Conservation (phyloP, 2,113 vertebrate genomes). For the Oreochromis spilurus region DNA sequence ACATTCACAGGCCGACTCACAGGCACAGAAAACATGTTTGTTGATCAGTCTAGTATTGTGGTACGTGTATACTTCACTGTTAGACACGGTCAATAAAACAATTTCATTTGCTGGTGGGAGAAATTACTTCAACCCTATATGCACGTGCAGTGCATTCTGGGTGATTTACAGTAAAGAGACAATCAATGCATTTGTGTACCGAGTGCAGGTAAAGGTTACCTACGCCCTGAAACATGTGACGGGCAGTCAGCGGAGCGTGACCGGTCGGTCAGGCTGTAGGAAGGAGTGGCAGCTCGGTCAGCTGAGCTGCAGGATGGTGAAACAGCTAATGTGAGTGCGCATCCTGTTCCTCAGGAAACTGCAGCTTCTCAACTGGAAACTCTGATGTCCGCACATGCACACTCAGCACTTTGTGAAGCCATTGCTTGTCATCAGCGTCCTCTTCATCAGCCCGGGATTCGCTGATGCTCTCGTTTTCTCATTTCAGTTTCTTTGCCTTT, state of each 20-base stretch:
- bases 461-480: background rate
- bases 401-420: constrained; percentile 22
- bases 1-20: background rate
- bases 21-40: background rate
- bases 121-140: rapidly evolving
- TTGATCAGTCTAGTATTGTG: rapidly evolving
- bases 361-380: background rate
- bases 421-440: background rate
- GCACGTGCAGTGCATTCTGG: background rate
- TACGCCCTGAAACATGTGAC: background rate
- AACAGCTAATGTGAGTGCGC: constrained; percentile 3
- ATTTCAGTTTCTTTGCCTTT: background rate
- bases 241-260: background rate
- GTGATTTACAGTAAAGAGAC: background rate
- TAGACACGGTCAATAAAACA: rapidly evolving
- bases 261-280: background rate
- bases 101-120: background rate
- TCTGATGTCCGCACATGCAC: background rate
- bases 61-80: background rate
- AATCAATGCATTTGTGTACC: rapidly evolving
- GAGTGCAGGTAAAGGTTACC: background rate
- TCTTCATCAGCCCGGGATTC: background rate
- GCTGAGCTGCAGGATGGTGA: constrained; percentile 30
- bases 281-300: background rate
- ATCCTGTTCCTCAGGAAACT: constrained; percentile 34